Base-by-base conservation (phyloP, 2,797 vertebrate species). In the Loriculus beryllinus region DNA sequence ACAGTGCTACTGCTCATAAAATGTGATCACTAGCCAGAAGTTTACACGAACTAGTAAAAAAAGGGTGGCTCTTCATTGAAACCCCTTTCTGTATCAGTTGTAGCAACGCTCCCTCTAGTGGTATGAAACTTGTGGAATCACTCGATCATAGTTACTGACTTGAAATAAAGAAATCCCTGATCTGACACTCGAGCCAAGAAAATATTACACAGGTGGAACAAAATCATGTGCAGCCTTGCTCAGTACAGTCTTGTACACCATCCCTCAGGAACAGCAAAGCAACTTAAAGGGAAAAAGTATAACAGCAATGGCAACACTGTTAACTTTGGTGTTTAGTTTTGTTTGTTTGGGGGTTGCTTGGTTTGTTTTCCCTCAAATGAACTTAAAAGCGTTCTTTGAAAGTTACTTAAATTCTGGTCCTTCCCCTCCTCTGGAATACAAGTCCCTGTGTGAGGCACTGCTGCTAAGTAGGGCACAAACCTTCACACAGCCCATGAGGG, bases 61-160 rank as follows among this genome's bases (percentile, higher is more conserved):
- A 0, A 26, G 78, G 1, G 57, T 2, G 2, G n/a, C 25, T 21
- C n/a, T 5, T 2, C 1, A 2, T 1, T 3, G 17, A 29, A 42
- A 29, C 1, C 5, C 9, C 1, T 6, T 20, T 29, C 7, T 0
- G 21, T 8, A 86, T 68, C 31, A 4, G 79, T 86, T 86, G 88
- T 37, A 14, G 5, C 29, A 31, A 54, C 31, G 84, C 91, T 49
- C 97, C 97, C 91, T 86, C 97, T 96, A 47, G 82, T 92, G 98
- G 90, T 4, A 12, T 7, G 2, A 3, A 26, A 14, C 7, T 2
- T 0, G 0, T 1, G 31, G 47, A 10, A 40, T 1, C 63, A 4
- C 35, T n/a, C 0, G 7, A 15, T n/a, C 29, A 18, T 0, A 3
- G 40, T 5, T 23, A 4, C 16, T 1, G 14, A 5, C 31, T 3